phyloP scores from a whole-genome alignment of 1,140 invertebrate genomes.

The Berghia stephanieae region DNA sequence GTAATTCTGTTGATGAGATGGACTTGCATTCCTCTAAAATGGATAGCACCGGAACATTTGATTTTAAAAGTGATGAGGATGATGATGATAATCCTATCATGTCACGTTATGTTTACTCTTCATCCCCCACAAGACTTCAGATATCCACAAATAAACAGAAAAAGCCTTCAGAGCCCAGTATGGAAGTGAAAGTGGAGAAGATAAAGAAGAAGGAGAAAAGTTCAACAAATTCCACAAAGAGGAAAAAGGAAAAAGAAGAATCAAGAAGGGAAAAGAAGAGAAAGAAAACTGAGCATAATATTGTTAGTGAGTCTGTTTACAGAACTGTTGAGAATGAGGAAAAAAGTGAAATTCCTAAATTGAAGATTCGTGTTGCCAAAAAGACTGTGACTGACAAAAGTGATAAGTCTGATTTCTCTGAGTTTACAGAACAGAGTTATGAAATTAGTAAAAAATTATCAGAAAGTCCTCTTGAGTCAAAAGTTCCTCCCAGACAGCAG shows the following conservation, averaged over 20 bases:
- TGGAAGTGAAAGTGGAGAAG: conserved; percentile 45
- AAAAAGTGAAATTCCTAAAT: conserved; percentile 46
- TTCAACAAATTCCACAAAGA: conserved; percentile 50
- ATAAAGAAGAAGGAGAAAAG: conserved; percentile 52
- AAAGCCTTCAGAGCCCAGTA: conserved; percentile 39
- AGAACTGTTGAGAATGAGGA: conserved; percentile 45
- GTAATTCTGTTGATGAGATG: conserved; percentile 13
- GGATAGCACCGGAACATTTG: conserved; percentile 45
- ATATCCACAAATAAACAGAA: conserved; percentile 48
- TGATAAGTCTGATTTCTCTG: conserved; percentile 4
- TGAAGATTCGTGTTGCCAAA: conserved; percentile 50
- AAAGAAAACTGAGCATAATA: conserved; percentile 48
- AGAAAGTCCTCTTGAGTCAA: conserved; percentile 26
- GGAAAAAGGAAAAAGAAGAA: conserved; percentile 56
- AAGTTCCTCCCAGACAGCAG: conserved; percentile 12
- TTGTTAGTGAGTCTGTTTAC: conserved; percentile 47
- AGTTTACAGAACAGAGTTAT: conserved; percentile 27
- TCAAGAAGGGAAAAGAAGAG: conserved; percentile 55
- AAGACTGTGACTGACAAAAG: conserved; percentile 26
- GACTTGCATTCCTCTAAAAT: conserved; percentile 24
- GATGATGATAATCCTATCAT: conserved; percentile 41
- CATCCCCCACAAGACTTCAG: conserved; percentile 51
- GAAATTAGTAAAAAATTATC: conserved; percentile 31
- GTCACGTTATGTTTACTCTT: conserved; percentile 41
- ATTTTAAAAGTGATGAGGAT: conserved; percentile 58